phyloP scores from a whole-genome alignment of 2,888 invertebrate genomes.

The Acronicta leporina region DNA sequence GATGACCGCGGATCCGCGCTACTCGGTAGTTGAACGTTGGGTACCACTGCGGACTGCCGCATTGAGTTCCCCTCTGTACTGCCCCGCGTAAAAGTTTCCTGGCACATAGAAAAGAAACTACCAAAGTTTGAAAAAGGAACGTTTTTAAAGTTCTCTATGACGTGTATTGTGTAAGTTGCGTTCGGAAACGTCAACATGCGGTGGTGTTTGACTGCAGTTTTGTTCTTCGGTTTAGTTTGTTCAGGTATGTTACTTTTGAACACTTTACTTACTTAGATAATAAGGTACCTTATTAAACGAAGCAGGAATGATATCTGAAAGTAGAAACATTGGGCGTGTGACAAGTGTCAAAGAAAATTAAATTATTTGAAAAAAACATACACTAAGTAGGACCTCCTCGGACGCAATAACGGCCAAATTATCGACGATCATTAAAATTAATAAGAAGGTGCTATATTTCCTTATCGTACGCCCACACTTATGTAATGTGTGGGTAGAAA shows the following conservation, averaged over 20 bases:
- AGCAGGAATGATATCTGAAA: too few relatives aligned
- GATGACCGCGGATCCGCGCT: constrained; percentile 63
- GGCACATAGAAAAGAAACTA: constrained; percentile 23
- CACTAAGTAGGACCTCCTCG: too few relatives aligned
- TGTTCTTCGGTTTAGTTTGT: constrained; percentile 67
- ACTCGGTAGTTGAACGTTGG: constrained; percentile 70
- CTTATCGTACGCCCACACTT: too few relatives aligned
- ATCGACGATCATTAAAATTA: too few relatives aligned
- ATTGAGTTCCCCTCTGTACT: constrained; percentile 44
- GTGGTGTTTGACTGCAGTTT: constrained; percentile 69
- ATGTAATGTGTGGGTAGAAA: background rate
- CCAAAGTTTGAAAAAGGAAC: constrained; percentile 44
- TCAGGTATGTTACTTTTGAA: constrained; percentile 64
- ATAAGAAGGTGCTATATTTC: too few relatives aligned
- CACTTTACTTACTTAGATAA: background rate
- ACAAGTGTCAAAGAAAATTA: too few relatives aligned
- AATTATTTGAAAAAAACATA: too few relatives aligned
- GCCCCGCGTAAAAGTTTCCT: constrained; percentile 74
- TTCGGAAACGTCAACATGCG: constrained; percentile 71
- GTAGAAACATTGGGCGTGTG: too few relatives aligned
- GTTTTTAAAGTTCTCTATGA: constrained; percentile 58
- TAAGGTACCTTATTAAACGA: too few relatives aligned
- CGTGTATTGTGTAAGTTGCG: constrained; percentile 69
- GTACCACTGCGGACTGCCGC: constrained; percentile 67
- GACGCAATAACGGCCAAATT: too few relatives aligned